Conservation (phyloP, 2,888 invertebrate genomes). For the Hemicrepidius hirtus region DNA sequence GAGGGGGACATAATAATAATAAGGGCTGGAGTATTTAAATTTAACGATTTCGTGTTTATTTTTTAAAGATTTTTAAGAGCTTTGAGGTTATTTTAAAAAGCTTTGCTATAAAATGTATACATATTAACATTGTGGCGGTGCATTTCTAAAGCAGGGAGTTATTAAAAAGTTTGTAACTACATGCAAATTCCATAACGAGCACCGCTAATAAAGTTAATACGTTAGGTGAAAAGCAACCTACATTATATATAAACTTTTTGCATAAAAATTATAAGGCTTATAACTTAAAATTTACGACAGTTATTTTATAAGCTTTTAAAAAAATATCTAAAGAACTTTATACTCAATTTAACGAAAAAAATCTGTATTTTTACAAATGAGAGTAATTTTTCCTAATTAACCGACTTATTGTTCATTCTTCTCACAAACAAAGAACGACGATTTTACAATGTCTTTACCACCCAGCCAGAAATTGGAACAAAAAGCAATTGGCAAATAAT, state of each 20-base stretch:
- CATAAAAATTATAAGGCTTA: slow-evolving; percentile 48
- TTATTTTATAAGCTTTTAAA: slow-evolving; percentile 18
- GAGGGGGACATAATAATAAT: slow-evolving; percentile 44
- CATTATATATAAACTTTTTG: slow-evolving; percentile 49
- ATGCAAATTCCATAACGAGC: slow-evolving; percentile 63
- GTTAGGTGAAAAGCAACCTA: slow-evolving; percentile 45
- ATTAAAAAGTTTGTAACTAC: slow-evolving; percentile 66
- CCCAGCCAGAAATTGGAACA: slow-evolving; percentile 43
- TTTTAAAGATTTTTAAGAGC: slow-evolving; percentile 36
- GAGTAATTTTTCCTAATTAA: slow-evolving; percentile 45
- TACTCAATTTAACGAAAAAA: too few relatives aligned
- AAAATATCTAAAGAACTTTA: neutral
- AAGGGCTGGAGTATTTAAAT: slow-evolving; percentile 50
- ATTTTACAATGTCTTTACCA: slow-evolving; percentile 44
- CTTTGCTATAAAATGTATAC: slow-evolving; percentile 54
- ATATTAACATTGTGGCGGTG: slow-evolving; percentile 55
- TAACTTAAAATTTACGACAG: slow-evolving; percentile 42
- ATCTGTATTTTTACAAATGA: slow-evolving; percentile 36
- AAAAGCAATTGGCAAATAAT: slow-evolving; percentile 45
- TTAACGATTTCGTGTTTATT: slow-evolving; percentile 47
- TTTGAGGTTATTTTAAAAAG: slow-evolving; percentile 47
- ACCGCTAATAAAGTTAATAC: slow-evolving; percentile 52
- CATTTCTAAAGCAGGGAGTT: slow-evolving; percentile 59
- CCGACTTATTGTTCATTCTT: slow-evolving; percentile 40
- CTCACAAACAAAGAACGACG: slow-evolving; percentile 45